phyloP scores from a whole-genome alignment of 2,888 invertebrate species.

The Campoplex capitator region DNA sequence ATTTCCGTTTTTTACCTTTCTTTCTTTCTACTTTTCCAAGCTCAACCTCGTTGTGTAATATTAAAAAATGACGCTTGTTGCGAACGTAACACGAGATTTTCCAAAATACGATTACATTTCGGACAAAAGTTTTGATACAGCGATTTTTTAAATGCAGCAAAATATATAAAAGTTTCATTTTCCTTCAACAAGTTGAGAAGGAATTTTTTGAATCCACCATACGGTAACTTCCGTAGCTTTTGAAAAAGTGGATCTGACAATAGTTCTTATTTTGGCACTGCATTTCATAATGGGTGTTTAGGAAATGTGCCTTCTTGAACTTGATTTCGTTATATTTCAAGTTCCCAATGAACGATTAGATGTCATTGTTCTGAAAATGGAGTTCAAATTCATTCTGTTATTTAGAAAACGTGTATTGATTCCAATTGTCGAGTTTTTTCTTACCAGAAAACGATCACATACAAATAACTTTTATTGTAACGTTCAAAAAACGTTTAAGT shows the following conservation, averaged over 20 bases:
- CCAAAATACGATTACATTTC: too few relatives aligned
- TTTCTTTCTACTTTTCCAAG: neutral
- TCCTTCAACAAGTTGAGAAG: too few relatives aligned
- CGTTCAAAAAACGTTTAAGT: constrained; percentile 78
- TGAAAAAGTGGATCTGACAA: neutral
- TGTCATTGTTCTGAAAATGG: neutral
- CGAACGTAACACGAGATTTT: too few relatives aligned
- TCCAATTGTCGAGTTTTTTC: neutral
- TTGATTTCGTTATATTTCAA: neutral
- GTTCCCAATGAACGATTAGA: neutral
- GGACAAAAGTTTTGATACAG: too few relatives aligned
- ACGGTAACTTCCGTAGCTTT: too few relatives aligned
- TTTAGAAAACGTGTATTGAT: neutral
- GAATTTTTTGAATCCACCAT: too few relatives aligned
- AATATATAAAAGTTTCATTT: too few relatives aligned
- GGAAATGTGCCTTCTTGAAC: neutral
- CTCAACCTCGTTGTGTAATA: neutral
- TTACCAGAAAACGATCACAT: constrained; percentile 41
- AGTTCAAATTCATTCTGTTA: neutral
- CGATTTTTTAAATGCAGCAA: too few relatives aligned
- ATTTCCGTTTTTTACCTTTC: neutral
- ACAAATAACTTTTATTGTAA: constrained; percentile 66
- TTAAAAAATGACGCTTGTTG: too few relatives aligned
- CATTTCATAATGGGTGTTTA: neutral
- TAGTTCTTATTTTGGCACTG: neutral